A percentile compares a stretch with the other conserved stretches of the same genome.
Evolutionary conservation across 1,140 invertebrate genomes (phyloP).

Genomic region (Aphidius gifuensis): DNA sequence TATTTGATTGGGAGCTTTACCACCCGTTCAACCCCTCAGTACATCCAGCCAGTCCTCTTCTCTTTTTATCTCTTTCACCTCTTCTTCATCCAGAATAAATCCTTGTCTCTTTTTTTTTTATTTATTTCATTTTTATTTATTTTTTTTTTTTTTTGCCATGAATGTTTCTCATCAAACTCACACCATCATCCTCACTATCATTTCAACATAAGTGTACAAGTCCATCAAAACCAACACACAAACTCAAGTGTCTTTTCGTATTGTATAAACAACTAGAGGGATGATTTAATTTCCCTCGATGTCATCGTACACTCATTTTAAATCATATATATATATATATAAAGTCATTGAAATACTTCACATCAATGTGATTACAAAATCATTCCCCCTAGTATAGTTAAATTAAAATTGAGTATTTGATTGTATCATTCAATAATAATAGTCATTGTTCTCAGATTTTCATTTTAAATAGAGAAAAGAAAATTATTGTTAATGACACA

Average conservation of each 20-base stretch:
- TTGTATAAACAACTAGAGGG: constrained; percentile 4
- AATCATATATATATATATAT: constrained; percentile 1
- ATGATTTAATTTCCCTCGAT: constrained; percentile 27
- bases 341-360: constrained; percentile 17
- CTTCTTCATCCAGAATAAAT: not conserved
- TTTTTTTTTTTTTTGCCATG: not conserved
- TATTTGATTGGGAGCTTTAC: constrained; percentile 40
- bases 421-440: too few species aligned
- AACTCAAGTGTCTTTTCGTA: constrained; percentile 12
- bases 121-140: constrained; percentile 6
- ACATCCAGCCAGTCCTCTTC: constrained; percentile 19
- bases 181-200: not conserved
- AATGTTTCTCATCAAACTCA: too few species aligned
- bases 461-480: too few species aligned
- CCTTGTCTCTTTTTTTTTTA: not conserved
- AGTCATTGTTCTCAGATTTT: too few species aligned
- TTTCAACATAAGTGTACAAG: not conserved
- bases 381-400: not conserved
- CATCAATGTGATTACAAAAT: not conserved
- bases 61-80: constrained; percentile 16
- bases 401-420: too few species aligned
- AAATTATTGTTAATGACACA: too few species aligned
- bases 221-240: too few species aligned
- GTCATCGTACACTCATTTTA: constrained; percentile 25
- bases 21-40: constrained; percentile 22